Base-by-base conservation (phyloP, 1,140 invertebrate genomes). In the Trichogramma pretiosum region DNA sequence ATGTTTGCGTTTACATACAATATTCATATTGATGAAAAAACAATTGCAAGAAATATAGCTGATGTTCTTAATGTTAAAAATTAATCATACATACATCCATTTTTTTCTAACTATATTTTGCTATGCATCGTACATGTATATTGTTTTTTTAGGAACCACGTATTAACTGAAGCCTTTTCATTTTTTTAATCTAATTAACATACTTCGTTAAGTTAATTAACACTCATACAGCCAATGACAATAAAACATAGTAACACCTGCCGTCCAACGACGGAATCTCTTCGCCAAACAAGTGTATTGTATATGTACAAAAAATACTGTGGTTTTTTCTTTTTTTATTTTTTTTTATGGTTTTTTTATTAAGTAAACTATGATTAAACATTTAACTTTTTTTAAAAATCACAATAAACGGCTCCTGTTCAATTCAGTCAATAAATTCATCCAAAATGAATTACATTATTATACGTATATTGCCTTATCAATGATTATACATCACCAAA, bases 131-230 rank as follows among this genome's bases (percentile, higher is more conserved):
- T n/a, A n/a, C n/a, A n/a, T n/a, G n/a, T n/a, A n/a, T n/a, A n/a
- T n/a, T n/a, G n/a, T n/a, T n/a, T n/a, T n/a, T n/a, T n/a, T 46
- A 51, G 43, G 43, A 51, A 51, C 43, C 43, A 46, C 36, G 22
- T 51, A 41, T 51, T 46, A 46, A 51, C 43, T 46, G 17, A 50
- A 45, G 37, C 5, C 7, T 51, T 26, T 41, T 21, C n/a, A 24
- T 41, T 40, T 38, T 16, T 1, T 2, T 49, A 50, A 40, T 46
- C 46, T 5, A 46, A 50, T 41, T 28, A 23, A 46, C 18, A 42
- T 36, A 40, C 9, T 46, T 46, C 22, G 38, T n/a, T n/a, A n/a
- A n/a, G n/a, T n/a, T n/a, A n/a, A n/a, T n/a, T n/a, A n/a, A n/a
- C n/a, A n/a, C n/a, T n/a, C n/a, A n/a, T n/a, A n/a, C n/a, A n/a